phyloP scores from a whole-genome alignment of 2,888 invertebrate genomes.

The Hydroisotoma schaefferi region DNA sequence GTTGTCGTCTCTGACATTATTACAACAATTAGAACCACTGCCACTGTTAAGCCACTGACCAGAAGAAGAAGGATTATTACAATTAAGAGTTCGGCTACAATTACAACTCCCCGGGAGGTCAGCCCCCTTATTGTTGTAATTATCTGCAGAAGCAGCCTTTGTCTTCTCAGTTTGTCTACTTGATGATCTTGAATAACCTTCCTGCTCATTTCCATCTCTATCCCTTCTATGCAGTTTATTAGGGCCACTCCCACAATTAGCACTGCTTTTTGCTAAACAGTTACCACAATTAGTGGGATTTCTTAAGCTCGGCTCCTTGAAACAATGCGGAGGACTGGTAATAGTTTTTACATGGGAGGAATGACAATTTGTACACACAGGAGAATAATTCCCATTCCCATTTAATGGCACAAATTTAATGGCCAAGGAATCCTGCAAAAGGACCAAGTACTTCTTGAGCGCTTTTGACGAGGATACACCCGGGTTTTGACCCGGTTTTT shows the following conservation, averaged over 20 bases:
- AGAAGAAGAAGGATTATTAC: not conserved
- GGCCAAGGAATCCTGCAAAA: slow-evolving; percentile 43
- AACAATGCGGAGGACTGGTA: too few relatives aligned
- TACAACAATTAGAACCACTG: not conserved
- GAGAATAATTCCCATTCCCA: slow-evolving; percentile 24
- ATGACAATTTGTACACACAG: slow-evolving; percentile 19
- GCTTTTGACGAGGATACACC: slow-evolving; percentile 1
- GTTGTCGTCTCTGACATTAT: slow-evolving; percentile 5
- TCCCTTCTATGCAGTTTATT: slow-evolving; percentile 8
- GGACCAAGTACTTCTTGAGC: slow-evolving; percentile 36
- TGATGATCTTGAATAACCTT: not conserved
- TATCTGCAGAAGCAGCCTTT: not conserved
- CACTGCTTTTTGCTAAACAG: not conserved
- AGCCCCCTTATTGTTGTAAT: slow-evolving; percentile 26
- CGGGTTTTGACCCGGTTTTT: too few relatives aligned
- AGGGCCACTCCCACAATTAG: not conserved
- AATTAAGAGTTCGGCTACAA: not conserved
- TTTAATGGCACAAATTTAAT: slow-evolving; percentile 42
- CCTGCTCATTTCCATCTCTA: not conserved
- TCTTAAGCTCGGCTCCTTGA: too few relatives aligned
- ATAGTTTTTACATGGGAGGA: not conserved
- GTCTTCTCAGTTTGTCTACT: not conserved
- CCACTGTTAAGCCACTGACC: not conserved
- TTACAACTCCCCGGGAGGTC: not conserved
- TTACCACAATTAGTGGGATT: too few relatives aligned